These are phyloP conservation scores for Nyctibius grandis DNA, from an alignment of 2,797 vertebrate genomes.

Conservation along the genomic window DNA sequence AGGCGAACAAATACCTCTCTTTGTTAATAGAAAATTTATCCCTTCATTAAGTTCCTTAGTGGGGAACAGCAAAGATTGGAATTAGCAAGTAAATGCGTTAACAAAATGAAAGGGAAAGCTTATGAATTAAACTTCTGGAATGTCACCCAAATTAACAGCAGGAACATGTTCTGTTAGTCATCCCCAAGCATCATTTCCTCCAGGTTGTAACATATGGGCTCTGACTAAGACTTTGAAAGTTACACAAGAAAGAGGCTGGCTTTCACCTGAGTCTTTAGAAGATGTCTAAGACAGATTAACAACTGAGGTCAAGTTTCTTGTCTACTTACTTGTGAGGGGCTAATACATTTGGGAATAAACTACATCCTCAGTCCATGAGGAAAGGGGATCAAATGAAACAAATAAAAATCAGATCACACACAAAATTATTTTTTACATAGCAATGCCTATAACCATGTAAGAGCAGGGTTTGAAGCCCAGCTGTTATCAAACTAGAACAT, in stretches of 20 bases:
- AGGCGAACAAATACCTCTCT: not conserved
- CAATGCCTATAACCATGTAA: not conserved
- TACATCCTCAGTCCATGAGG: not conserved
- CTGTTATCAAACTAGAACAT: not conserved
- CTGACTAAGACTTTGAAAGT: constrained; percentile 27
- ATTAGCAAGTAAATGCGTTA: not conserved
- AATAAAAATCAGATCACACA: not conserved
- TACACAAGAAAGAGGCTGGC: not conserved
- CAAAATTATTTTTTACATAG: not conserved
- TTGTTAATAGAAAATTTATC: not conserved
- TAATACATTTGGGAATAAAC: not conserved
- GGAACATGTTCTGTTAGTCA: constrained; percentile 50
- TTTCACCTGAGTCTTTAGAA: not conserved
- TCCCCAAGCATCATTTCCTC: constrained; percentile 25
- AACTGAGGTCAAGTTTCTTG: not conserved
- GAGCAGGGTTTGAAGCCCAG: not conserved
- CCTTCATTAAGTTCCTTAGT: not conserved
- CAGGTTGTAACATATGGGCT: constrained; percentile 49
- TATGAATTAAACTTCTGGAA: constrained; percentile 8
- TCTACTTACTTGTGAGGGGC: not conserved
- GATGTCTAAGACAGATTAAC: not conserved
- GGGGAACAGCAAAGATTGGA: not conserved
- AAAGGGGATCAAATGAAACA: not conserved
- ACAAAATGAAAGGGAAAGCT: constrained; percentile 10
- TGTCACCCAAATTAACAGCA: constrained; percentile 40